phyloP scores from a whole-genome alignment of 1,140 invertebrate species.

The Drosophila watanabei region DNA sequence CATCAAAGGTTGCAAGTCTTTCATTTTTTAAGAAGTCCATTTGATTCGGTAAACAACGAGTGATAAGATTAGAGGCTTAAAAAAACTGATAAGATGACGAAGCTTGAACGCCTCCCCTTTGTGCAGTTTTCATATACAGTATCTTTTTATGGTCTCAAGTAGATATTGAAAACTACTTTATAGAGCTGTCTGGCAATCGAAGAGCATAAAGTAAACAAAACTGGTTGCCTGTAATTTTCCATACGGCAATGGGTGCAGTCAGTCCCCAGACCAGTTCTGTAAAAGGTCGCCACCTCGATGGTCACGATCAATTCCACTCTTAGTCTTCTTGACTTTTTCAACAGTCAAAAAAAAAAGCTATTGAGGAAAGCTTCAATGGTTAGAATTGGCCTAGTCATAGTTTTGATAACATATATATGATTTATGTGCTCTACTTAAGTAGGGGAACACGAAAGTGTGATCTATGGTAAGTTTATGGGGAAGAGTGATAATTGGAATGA shows the following conservation, averaged over 20 bases:
- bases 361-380: conserved; percentile 7
- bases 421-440: conserved; percentile 5
- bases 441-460: not conserved
- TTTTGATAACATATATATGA: conserved; percentile 17
- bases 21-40: conserved; percentile 10
- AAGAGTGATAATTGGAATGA: not conserved
- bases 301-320: conserved; percentile 29
- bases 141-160: conserved; percentile 16
- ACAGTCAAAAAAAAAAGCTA: conserved; percentile 38
- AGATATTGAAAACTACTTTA: conserved; percentile 46
- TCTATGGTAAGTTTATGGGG: not conserved
- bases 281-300: conserved; percentile 58
- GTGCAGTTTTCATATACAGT: conserved; percentile 11
- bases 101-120: conserved; percentile 28
- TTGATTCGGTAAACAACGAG: conserved; percentile 30
- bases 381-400: conserved; percentile 21
- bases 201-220: conserved; percentile 47
- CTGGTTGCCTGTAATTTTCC: conserved; percentile 76
- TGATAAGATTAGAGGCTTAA: conserved; percentile 61
- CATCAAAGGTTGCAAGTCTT: conserved; percentile 5
- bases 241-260: conserved; percentile 62
- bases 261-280: conserved; percentile 66
- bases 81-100: conserved; percentile 47
- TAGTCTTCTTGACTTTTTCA: conserved; percentile 2
- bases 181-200: conserved; percentile 25